Evolutionary conservation across 2,113 vertebrate genomes (phyloP), one percentile per base, ranked within the genome.

Genomic region (Myiozetetes cayanensis): DNA sequence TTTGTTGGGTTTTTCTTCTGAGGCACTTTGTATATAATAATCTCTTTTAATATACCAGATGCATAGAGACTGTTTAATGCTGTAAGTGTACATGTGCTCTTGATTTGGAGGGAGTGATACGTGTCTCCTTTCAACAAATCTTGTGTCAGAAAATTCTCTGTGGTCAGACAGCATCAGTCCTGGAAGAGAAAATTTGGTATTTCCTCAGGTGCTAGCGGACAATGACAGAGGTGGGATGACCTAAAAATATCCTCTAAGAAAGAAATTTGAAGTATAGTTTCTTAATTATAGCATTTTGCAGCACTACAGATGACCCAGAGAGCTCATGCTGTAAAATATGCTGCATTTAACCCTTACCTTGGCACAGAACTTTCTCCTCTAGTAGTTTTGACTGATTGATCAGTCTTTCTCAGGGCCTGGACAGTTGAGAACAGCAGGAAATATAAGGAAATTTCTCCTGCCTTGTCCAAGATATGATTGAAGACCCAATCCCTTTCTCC

Each of bases 261-360:
- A 33, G 58, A 70, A 85, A 65, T 94, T 80, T 14, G 2, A 75
- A 75, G 21, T 75, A 27, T 1, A 0, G 17, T 82, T 87, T 85
- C 58, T 59, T 72, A 82, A 74, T 88, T 85, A 33, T 15, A 39
- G 35, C 23, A 9, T 90, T 95, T 75, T 81, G 43, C 49, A 88
- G 78, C 17, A 52, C 19, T 74, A 11, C 2, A 5, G 44, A 39
- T 74, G 28, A 65, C 70, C 31, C 27, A 55, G 39, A 46, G 30
- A 82, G 21, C 17, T 85, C 41, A 24, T 14, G 12, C 63, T 91
- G 47, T 66, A 43, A 87, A 89, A 47, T 50, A 13, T 0, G 0
- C 33, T 80, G 49, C 15, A 12, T 85, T 96, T 97, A 97, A 97
- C 92, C 65, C 92, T 74, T 95, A 52, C 13, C 27, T 56, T 72